Conservation (phyloP, 2,797 vertebrate genomes). For the Schizopygopsis pylzovi region DNA sequence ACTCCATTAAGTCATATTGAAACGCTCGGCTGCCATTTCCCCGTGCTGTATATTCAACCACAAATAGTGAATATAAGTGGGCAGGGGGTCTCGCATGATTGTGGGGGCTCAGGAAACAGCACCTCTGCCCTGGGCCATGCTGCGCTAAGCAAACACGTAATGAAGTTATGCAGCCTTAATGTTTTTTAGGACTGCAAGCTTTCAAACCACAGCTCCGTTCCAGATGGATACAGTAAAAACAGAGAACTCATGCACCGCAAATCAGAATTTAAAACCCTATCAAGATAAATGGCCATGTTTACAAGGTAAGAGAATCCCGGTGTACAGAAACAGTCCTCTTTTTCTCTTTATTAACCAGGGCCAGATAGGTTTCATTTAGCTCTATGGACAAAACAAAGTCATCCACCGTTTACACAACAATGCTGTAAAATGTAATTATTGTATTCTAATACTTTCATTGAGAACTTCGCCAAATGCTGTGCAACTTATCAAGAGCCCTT, state of each 20-base stretch:
- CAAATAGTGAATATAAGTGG: conserved; percentile 23
- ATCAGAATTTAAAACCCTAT: conserved; percentile 49
- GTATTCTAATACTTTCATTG: not conserved
- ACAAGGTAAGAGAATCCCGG: conserved; percentile 14
- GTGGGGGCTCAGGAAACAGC: conserved; percentile 51
- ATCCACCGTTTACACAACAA: not conserved
- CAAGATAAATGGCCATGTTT: conserved; percentile 48
- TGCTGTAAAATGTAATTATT: not conserved
- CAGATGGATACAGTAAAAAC: conserved; percentile 43
- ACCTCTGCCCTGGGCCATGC: conserved; percentile 37
- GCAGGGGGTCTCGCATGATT: conserved; percentile 52
- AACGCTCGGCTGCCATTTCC: not conserved
- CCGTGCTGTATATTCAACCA: conserved; percentile 21
- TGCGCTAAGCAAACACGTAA: conserved; percentile 38
- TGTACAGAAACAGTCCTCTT: conserved; percentile 17
- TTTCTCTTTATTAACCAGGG: not conserved
- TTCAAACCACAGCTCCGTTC: conserved; percentile 39
- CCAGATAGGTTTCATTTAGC: conserved; percentile 16
- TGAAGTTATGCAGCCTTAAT: conserved; percentile 42
- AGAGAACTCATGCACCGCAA: conserved; percentile 33
- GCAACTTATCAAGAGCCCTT: not conserved
- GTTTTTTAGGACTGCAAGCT: conserved; percentile 35
- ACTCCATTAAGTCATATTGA: conserved; percentile 23
- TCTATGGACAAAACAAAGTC: not conserved
- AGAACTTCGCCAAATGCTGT: not conserved